Evolutionary conservation across 2,888 invertebrate species (phyloP).

Genomic region (Drosophila niveifrons): DNA sequence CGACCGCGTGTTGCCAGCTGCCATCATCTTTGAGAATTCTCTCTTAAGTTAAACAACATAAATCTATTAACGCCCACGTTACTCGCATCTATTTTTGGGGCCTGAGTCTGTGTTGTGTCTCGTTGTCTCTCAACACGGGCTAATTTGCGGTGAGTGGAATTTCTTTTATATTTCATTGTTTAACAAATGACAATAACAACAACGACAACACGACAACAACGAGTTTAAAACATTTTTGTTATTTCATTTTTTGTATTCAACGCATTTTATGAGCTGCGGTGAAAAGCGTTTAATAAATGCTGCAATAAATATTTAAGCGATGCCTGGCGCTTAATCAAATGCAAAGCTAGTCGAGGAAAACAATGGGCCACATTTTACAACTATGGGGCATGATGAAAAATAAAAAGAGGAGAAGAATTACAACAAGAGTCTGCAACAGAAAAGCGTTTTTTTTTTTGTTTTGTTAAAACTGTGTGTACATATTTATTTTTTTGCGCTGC

Average conservation of each 20-base stretch:
- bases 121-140: slow-evolving; percentile 22
- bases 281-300: slow-evolving; percentile 75
- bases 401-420: slow-evolving; percentile 10
- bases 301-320: slow-evolving; percentile 69
- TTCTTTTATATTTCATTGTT: slow-evolving; percentile 55
- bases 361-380: slow-evolving; percentile 75
- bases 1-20: neutral
- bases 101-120: neutral
- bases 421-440: neutral
- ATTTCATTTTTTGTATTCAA: slow-evolving; percentile 29
- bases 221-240: slow-evolving; percentile 21
- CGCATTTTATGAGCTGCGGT: slow-evolving; percentile 57
- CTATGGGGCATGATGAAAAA: slow-evolving; percentile 67
- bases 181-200: slow-evolving; percentile 17
- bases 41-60: slow-evolving; percentile 46
- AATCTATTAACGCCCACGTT: slow-evolving; percentile 62
- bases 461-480: slow-evolving; percentile 15
- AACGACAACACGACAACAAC: slow-evolving; percentile 16
- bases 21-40: slow-evolving; percentile 38
- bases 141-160: slow-evolving; percentile 62
- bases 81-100: slow-evolving; percentile 32
- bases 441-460: too few relatives aligned
- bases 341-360: slow-evolving; percentile 57
- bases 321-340: slow-evolving; percentile 65
- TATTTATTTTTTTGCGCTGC: slow-evolving; percentile 43